Evolutionary conservation across 2,888 invertebrate species (phyloP).

Genomic region (Erebia ligea): DNA sequence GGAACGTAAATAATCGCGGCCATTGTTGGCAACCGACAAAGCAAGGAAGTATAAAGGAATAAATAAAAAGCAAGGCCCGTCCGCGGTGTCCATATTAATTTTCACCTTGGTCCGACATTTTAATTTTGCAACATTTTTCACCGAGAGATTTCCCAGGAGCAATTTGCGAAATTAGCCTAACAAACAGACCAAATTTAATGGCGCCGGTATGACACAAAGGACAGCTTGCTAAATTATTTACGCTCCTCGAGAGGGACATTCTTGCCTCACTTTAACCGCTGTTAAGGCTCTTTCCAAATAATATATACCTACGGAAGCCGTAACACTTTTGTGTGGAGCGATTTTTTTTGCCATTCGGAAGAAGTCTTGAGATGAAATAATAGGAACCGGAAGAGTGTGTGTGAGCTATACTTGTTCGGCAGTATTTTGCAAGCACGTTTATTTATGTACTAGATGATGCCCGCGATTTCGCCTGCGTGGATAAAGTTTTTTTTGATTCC

Average conservation of each 20-base stretch:
- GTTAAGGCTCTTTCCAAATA: conserved; percentile 35
- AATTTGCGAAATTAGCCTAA: conserved; percentile 69
- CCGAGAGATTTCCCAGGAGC: conserved; percentile 58
- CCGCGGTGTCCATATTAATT: conserved; percentile 49
- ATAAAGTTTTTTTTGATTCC: too few species aligned
- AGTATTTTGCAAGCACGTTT: not conserved
- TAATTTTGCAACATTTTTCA: conserved; percentile 56
- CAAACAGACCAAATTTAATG: conserved; percentile 72
- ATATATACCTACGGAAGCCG: conserved; percentile 30
- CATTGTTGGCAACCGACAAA: conserved; percentile 35
- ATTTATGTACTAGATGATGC: too few species aligned
- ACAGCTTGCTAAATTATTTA: conserved; percentile 66
- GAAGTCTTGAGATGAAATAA: conserved; percentile 1
- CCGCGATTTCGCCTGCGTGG: too few species aligned
- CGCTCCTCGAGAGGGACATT: conserved; percentile 60
- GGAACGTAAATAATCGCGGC: conserved; percentile 31
- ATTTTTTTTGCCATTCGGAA: not conserved
- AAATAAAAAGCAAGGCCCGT: conserved; percentile 35
- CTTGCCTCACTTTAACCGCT: conserved; percentile 54
- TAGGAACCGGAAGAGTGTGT: not conserved
- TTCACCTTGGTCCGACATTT: conserved; percentile 50
- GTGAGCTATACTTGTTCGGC: not conserved
- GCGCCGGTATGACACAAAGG: conserved; percentile 61
- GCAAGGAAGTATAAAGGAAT: conserved; percentile 32
- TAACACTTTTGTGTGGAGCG: conserved; percentile 12